Conservation (phyloP, 2,888 invertebrate genomes). For the Cataglyphis cursor region DNA sequence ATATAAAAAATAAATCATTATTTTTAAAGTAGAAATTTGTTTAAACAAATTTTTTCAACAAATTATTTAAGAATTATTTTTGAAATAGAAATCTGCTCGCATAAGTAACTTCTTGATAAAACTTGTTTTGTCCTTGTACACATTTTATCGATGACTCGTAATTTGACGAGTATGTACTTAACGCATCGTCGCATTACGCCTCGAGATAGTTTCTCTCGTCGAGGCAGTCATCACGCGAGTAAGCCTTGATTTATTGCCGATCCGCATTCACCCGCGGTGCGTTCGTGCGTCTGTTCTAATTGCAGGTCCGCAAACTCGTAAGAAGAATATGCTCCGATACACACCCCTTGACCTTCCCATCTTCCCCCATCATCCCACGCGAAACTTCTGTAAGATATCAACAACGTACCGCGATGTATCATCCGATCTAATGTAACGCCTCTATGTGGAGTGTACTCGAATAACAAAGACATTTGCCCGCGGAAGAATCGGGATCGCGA, state of each 20-base stretch:
- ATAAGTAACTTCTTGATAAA: neutral
- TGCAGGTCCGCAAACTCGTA: conserved; percentile 79
- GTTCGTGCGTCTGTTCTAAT: conserved; percentile 84
- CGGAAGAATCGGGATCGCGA: conserved; percentile 40
- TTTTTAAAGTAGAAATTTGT: neutral
- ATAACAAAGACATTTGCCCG: conserved; percentile 56
- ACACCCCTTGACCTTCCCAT: conserved; percentile 72
- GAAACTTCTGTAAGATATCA: conserved; percentile 63
- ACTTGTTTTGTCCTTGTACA: neutral
- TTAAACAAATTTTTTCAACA: neutral
- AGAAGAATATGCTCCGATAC: conserved; percentile 76
- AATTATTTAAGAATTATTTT: neutral
- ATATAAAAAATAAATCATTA: neutral
- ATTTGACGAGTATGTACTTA: neutral
- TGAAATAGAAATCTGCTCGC: neutral
- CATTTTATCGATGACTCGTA: neutral
- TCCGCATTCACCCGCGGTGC: conserved; percentile 84
- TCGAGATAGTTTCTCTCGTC: conserved; percentile 51
- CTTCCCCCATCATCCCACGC: conserved; percentile 68
- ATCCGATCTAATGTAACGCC: conserved; percentile 51
- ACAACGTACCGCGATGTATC: conserved; percentile 43
- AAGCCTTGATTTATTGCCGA: conserved; percentile 81
- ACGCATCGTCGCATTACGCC: conserved; percentile 29
- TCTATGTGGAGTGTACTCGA: conserved; percentile 10
- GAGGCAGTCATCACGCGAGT: conserved; percentile 80